Percentiles rank a stretch among this genome's conserved stretches.
Conservation (phyloP, 2,888 invertebrate genomes). For the Protonemura montana region DNA sequence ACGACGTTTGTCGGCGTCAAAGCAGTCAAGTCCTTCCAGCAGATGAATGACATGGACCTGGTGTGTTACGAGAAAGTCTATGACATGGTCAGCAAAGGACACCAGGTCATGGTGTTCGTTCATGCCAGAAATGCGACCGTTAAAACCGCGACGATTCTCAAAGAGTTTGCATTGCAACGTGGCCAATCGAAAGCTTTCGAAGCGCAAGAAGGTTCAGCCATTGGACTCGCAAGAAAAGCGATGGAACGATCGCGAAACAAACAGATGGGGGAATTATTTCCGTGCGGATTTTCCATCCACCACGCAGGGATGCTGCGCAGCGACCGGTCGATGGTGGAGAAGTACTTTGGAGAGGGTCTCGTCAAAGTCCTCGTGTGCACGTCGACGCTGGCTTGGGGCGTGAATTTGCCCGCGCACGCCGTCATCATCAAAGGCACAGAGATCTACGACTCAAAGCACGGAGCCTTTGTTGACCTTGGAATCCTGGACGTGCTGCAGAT, state of each 20-base stretch:
- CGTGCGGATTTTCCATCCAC: slow-evolving; percentile 90
- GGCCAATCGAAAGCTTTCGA: slow-evolving; percentile 75
- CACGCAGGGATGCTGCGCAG: slow-evolving; percentile 94
- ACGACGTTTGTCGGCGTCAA: slow-evolving; percentile 91
- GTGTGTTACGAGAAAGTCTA: slow-evolving; percentile 92
- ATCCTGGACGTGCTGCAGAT: slow-evolving; percentile 98
- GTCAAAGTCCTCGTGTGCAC: slow-evolving; percentile 94
- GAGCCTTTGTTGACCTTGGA: slow-evolving; percentile 92
- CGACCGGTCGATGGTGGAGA: slow-evolving; percentile 88
- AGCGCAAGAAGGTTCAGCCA: slow-evolving; percentile 69
- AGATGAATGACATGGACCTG: slow-evolving; percentile 84
- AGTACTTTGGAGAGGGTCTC: slow-evolving; percentile 86
- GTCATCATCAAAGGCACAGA: slow-evolving; percentile 97
- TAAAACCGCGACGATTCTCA: slow-evolving; percentile 82
- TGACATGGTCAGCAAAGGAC: slow-evolving; percentile 85
- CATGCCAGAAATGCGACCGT: slow-evolving; percentile 97
- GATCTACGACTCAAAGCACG: slow-evolving; percentile 95
- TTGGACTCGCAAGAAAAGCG: slow-evolving; percentile 73
- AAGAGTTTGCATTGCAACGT: slow-evolving; percentile 81
- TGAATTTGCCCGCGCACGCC: slow-evolving; percentile 98
- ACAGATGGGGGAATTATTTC: slow-evolving; percentile 82
- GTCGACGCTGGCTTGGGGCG: slow-evolving; percentile 98
- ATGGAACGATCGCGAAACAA: slow-evolving; percentile 80
- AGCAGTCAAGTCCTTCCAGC: slow-evolving; percentile 67
- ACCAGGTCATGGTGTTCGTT: slow-evolving; percentile 98